These are phyloP conservation scores for Cataglyphis cursor DNA, from an alignment of 2,888 invertebrate species.

Conservation along the genomic window DNA sequence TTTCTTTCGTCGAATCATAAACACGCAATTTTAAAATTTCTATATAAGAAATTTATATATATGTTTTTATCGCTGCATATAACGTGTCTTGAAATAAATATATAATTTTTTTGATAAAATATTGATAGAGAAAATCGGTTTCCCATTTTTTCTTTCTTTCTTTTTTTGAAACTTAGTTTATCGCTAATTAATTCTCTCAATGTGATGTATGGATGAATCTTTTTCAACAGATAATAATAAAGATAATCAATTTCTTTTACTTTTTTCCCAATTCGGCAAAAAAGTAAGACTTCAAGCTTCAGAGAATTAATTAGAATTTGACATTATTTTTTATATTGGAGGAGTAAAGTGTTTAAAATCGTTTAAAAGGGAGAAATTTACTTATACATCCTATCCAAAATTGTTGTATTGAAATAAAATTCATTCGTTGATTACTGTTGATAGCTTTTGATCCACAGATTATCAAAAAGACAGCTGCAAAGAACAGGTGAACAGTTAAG, in stretches of 20 bases:
- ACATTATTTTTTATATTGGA: slow-evolving; percentile 17
- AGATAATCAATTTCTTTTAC: not conserved
- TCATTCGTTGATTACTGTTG: slow-evolving; percentile 21
- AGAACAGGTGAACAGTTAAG: slow-evolving; percentile 79
- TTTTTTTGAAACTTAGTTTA: not conserved
- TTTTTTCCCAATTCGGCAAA: not conserved
- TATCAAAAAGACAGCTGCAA: slow-evolving; percentile 71
- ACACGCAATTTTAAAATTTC: slow-evolving; percentile 20
- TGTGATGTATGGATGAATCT: slow-evolving; percentile 12
- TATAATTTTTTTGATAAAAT: slow-evolving; percentile 1
- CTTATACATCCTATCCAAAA: slow-evolving; percentile 34
- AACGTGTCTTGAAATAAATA: not conserved
- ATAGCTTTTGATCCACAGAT: slow-evolving; percentile 68
- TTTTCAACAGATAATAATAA: slow-evolving; percentile 22
- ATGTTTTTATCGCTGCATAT: slow-evolving; percentile 1
- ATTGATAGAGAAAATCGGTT: not conserved
- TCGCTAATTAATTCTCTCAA: not conserved
- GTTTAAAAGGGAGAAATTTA: slow-evolving; percentile 53
- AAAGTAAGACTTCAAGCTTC: slow-evolving; percentile 13
- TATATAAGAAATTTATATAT: not conserved
- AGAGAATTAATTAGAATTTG: slow-evolving; percentile 16
- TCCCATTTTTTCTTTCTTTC: not conserved
- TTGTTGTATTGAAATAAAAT: slow-evolving; percentile 53
- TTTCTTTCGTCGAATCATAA: slow-evolving; percentile 6
- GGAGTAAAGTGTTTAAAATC: slow-evolving; percentile 35